Base-by-base conservation (phyloP, 2,113 vertebrate genomes). In the Spheniscus mendiculus region DNA sequence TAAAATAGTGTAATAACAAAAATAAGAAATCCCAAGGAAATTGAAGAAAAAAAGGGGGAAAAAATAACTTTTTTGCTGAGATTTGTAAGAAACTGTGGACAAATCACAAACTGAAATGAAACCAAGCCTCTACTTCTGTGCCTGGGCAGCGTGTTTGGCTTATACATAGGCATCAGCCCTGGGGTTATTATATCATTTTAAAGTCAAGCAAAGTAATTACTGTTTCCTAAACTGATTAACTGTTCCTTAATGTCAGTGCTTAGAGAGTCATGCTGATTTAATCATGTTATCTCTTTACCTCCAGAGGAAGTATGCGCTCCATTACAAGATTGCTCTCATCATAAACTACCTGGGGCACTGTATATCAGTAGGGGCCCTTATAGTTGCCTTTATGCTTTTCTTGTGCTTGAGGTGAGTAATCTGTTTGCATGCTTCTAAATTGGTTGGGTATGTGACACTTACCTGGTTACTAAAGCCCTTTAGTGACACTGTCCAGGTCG, bases 281-380 rank as follows among this genome's bases (percentile, higher is more conserved):
- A 97, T 87, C 77, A 65, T 96, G 88, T 95, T 97, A 74, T 98
- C 97, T 96, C 88, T 98, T 89, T 97, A 80, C 97, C 98, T 98
- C 67, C 98, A 99, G 99, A 99, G 98, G 93, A 99, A 99, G 93
- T 99, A 99, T 23, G 99, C 98, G 4, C 97, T 99, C 94, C 99
- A 99, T 97, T 99, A 99, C 98, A 99, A 98, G 95, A 97, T 99
- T 27, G 99, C 99, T 25, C 99, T 99, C 56, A 98, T 99, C 95
- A 98, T 99, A 98, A 99, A 99, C 98, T 99, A 99, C 98, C 98
- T 99, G 93, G 99, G 99, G 26, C 99, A 99, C 98, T 99, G 99
- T 83, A 98, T 99, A 93, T 99, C 99, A 15, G 97, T 99, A 81
- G 99, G 98, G 40, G 99, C 99, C 67, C 99, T 99, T 5, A 98